Evolutionary conservation across 2,113 vertebrate species (phyloP), one percentile per base, ranked within the genome.

Genomic region (Grammomys dolichurus): DNA sequence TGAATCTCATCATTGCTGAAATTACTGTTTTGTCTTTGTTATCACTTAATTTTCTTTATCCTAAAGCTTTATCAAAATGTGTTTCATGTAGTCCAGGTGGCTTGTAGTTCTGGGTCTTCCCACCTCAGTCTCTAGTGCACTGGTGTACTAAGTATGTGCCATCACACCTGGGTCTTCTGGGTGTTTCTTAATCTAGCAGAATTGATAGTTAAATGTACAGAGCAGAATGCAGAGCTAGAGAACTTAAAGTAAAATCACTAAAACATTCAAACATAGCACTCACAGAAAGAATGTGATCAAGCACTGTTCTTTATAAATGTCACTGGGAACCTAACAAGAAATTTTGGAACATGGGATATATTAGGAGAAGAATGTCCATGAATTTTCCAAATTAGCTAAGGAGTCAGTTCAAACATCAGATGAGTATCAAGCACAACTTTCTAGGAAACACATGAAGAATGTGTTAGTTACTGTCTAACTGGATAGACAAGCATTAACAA

Each of bases 331-430:
- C 69, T 9, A 72, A 81, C 90, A 86, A 22, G 11, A 81, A n/a
- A 90, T 56, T 72, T 60, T 80, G 28, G 1, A 86, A 3, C 10
- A 87, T 14, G 84, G 72, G 36, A 80, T 84, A 60, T 84, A 93
- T 65, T 24, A 95, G 78, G 5, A 81, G 22, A 78, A 93, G 40
- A 89, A 76, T 69, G 40, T 24, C 14, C 28, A 95, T 2, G 14
- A 96, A 86, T 67, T 90, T 94, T 31, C 93, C 28, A 56, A 67
- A 90, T 12, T 75, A 33, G 28, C 82, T 81, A 36, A 75, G 75
- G 14, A 63, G 5, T 60, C 11, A 77, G 73, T 84, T 69, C 46
- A 9, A 51, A 90, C 91, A 73, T 13, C 7, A 65, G 24, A 58
- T 67, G 33, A 72, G 87, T 31, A 26, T 31, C 40, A 63, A 65